Percentiles rank a stretch among this genome's conserved stretches.
phyloP scores from a whole-genome alignment of 2,113 vertebrate genomes.

The Indicator maculatus region DNA sequence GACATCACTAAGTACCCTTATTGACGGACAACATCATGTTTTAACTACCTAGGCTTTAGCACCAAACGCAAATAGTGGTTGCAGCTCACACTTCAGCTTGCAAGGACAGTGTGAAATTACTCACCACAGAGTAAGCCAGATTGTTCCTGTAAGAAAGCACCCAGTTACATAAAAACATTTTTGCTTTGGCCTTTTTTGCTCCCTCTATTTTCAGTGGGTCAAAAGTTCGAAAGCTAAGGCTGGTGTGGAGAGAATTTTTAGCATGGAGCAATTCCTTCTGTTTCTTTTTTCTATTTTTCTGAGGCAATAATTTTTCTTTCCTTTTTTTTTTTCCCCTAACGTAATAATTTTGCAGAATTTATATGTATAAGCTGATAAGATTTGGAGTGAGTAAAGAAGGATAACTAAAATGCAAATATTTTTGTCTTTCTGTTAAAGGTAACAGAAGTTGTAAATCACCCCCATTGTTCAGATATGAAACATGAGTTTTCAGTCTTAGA shows the following conservation, averaged over 20 bases:
- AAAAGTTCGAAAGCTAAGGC: neutral
- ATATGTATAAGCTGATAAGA: neutral
- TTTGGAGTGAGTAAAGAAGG: neutral
- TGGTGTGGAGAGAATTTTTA: neutral
- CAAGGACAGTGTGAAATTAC: too few relatives aligned
- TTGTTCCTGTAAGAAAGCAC: neutral
- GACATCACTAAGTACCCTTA: neutral
- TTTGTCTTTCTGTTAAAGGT: neutral
- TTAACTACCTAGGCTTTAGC: too few relatives aligned
- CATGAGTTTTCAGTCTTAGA: accelerated
- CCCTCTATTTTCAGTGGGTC: neutral
- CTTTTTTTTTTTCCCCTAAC: neutral
- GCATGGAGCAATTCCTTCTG: neutral
- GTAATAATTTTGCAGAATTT: neutral
- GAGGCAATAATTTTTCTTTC: neutral
- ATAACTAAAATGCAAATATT: neutral
- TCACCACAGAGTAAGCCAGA: neutral
- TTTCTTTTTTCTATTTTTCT: neutral
- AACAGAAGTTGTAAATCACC: neutral
- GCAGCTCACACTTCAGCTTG: neutral
- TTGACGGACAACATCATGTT: neutral
- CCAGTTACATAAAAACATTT: neutral
- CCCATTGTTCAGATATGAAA: neutral
- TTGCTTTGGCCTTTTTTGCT: too few relatives aligned
- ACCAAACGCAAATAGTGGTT: neutral